Evolutionary conservation across 1,140 invertebrate genomes (phyloP).

Genomic region (Pteromalus puparum): DNA sequence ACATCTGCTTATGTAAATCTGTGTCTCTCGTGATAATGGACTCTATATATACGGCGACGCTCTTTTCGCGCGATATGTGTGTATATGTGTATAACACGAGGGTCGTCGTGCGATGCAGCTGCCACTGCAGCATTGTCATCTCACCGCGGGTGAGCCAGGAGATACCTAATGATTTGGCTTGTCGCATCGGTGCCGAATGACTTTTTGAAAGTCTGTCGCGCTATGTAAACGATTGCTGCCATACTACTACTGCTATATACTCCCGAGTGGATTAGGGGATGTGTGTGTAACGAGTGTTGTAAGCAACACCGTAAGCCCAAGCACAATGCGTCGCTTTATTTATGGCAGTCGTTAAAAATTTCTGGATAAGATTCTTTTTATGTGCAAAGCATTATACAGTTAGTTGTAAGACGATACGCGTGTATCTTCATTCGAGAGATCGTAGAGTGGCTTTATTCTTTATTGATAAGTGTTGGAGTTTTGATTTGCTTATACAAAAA

Average conservation of each 20-base stretch:
- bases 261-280: slow-evolving; percentile 41
- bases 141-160: slow-evolving; percentile 39
- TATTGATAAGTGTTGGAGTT: not conserved
- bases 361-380: not conserved
- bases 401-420: not conserved
- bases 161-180: slow-evolving; percentile 58
- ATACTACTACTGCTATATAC: too few species aligned
- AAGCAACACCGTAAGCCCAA: not conserved
- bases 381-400: not conserved
- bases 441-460: too few species aligned
- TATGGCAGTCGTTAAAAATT: slow-evolving; percentile 38
- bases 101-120: slow-evolving; percentile 47
- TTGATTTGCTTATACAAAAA: not conserved
- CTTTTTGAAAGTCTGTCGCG: slow-evolving; percentile 58
- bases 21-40: not conserved
- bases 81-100: not conserved
- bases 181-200: slow-evolving; percentile 53
- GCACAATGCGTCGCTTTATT: slow-evolving; percentile 27
- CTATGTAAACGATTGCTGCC: not conserved
- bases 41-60: not conserved
- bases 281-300: not conserved
- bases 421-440: too few species aligned
- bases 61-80: not conserved
- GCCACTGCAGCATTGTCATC: slow-evolving; percentile 27
- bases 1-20: slow-evolving; percentile 60